Evolutionary conservation across 2,113 vertebrate species (phyloP).

Genomic region (Stictonetta naevosa): DNA sequence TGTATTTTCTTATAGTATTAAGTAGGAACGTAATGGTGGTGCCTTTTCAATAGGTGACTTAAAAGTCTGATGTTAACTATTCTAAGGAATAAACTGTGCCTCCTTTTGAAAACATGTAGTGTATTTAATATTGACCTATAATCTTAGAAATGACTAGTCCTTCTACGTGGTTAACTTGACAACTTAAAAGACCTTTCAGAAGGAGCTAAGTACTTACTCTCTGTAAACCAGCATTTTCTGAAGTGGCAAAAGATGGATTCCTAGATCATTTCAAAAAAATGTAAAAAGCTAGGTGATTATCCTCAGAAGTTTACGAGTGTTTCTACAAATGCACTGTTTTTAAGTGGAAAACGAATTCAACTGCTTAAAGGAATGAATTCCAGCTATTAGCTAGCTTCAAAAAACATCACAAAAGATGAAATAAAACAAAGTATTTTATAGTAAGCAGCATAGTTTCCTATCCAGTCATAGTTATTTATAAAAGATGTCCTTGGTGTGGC

Average conservation of each 20-base stretch:
- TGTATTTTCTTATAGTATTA: background rate
- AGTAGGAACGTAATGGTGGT: background rate
- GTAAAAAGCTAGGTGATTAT: background rate
- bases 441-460: background rate
- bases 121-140: background rate
- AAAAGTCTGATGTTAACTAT: background rate
- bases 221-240: background rate
- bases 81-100: background rate
- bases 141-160: background rate
- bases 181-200: background rate
- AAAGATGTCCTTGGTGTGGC: constrained; percentile 29
- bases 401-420: background rate
- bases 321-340: background rate
- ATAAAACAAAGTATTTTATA: background rate
- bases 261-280: background rate
- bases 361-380: background rate
- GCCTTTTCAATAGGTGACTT: background rate
- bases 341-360: background rate
- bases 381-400: background rate
- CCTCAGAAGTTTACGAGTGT: background rate
- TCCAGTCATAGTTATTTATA: constrained; percentile 11
- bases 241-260: background rate
- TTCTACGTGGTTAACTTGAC: background rate
- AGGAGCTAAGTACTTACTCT: background rate
- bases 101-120: background rate